These are phyloP conservation scores for Eilema griseolum DNA, from an alignment of 2,888 invertebrate genomes.

Conservation along the genomic window DNA sequence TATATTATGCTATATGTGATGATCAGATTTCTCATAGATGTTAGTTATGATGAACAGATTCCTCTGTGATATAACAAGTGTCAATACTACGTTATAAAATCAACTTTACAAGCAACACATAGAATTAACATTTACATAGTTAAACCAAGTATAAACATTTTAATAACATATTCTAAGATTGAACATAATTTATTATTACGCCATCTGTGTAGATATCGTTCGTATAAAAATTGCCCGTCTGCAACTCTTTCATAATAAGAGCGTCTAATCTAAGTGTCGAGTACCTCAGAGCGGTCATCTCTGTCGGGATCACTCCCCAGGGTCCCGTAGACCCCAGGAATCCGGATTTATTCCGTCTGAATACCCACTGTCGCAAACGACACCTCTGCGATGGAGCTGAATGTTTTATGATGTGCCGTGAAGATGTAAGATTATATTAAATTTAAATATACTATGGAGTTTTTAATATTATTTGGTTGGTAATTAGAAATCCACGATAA, in stretches of 20 bases:
- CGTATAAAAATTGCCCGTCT: constrained; percentile 58
- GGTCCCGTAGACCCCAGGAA: constrained; percentile 78
- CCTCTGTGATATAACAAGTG: too few species aligned
- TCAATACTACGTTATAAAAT: neutral
- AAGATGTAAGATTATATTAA: constrained; percentile 77
- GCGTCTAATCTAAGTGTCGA: constrained; percentile 80
- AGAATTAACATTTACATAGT: too few species aligned
- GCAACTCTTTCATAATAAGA: constrained; percentile 62
- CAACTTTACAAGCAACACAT: neutral
- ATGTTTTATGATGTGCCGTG: constrained; percentile 73
- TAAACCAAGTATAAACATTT: neutral
- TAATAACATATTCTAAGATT: neutral
- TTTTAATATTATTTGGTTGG: constrained; percentile 17
- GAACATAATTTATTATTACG: neutral
- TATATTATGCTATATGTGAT: too few species aligned
- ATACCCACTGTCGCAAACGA: constrained; percentile 73
- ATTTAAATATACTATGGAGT: constrained; percentile 53
- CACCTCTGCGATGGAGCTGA: constrained; percentile 70
- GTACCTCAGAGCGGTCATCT: constrained; percentile 84
- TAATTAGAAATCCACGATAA: constrained; percentile 13
- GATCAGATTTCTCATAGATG: too few species aligned
- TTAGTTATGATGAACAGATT: too few species aligned
- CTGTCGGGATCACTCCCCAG: constrained; percentile 81
- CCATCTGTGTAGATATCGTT: neutral
- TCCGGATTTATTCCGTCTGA: constrained; percentile 83